A percentile compares a stretch with the other conserved stretches of the same genome.
Evolutionary conservation across 2,888 invertebrate species (phyloP).

Genomic region (Neuroscelio doddi): DNA sequence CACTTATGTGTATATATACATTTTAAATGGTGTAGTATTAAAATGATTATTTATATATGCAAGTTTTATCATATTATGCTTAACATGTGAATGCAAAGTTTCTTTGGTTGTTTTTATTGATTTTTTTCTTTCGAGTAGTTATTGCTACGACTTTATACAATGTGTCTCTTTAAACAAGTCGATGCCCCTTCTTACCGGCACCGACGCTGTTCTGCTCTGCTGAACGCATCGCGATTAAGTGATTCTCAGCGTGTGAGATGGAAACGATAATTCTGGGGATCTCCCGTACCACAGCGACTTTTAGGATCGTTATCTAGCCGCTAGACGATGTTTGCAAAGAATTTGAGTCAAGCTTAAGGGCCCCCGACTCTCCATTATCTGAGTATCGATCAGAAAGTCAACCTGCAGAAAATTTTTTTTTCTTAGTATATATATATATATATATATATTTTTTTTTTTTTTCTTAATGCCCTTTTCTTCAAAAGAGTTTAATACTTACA

Average conservation of each 20-base stretch:
- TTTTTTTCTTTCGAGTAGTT: too few species aligned
- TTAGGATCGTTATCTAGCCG: slow-evolving; percentile 30
- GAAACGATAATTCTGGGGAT: slow-evolving; percentile 31
- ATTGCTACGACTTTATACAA: too few species aligned
- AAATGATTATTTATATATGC: too few species aligned
- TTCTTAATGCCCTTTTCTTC: slow-evolving; percentile 17
- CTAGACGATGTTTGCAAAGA: slow-evolving; percentile 30
- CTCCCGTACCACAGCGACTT: slow-evolving; percentile 29
- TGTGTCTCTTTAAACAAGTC: too few species aligned
- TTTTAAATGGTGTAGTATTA: too few species aligned
- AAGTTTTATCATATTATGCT: too few species aligned
- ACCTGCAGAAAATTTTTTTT: slow-evolving; percentile 16
- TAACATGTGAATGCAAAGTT: too few species aligned
- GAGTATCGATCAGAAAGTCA: slow-evolving; percentile 32
- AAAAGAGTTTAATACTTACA: slow-evolving; percentile 4
- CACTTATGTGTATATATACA: too few species aligned
- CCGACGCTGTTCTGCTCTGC: slow-evolving; percentile 10
- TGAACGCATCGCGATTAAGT: slow-evolving; percentile 40
- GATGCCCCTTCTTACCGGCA: not conserved
- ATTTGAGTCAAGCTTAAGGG: slow-evolving; percentile 36
- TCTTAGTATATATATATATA: too few species aligned
- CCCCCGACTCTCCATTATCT: slow-evolving; percentile 18
- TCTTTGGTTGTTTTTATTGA: too few species aligned
- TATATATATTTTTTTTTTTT: too few species aligned
- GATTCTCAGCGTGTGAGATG: slow-evolving; percentile 33